phyloP scores from a whole-genome alignment of 2,113 vertebrate genomes.

The Gnathonemus longibarbis region DNA sequence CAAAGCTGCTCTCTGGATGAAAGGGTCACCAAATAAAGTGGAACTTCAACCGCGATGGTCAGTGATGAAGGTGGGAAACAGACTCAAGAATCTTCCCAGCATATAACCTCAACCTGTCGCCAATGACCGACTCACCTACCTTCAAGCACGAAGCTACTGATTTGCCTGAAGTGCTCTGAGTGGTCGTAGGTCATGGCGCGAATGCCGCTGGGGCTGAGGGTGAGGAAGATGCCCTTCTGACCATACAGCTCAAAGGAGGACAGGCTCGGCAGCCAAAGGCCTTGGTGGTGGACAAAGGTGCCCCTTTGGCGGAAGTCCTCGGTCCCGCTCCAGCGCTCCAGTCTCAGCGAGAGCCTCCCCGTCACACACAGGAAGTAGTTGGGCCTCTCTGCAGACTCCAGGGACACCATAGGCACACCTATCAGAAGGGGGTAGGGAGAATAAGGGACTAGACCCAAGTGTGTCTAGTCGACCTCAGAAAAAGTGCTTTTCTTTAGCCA shows the following conservation, averaged over 20 bases:
- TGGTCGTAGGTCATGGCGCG: constrained; percentile 75
- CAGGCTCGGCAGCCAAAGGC: constrained; percentile 77
- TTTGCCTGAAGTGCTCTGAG: constrained; percentile 76
- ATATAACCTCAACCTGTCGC: neutral
- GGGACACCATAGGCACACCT: constrained; percentile 78
- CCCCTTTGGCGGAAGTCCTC: constrained; percentile 67
- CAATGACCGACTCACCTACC: neutral
- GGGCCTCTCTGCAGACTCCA: constrained; percentile 92
- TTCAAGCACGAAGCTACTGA: constrained; percentile 84
- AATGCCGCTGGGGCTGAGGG: constrained; percentile 61
- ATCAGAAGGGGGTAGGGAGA: constrained; percentile 1
- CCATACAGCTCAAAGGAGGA: constrained; percentile 79
- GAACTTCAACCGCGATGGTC: neutral
- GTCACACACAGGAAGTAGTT: constrained; percentile 84
- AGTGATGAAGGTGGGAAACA: neutral
- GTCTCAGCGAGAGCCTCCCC: constrained; percentile 54
- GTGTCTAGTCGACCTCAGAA: neutral
- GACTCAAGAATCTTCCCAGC: neutral
- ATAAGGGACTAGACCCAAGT: neutral
- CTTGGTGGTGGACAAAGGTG: constrained; percentile 87
- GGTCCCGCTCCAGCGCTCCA: constrained; percentile 76
- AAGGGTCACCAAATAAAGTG: neutral
- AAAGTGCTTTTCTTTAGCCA: neutral
- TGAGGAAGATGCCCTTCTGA: constrained; percentile 82
- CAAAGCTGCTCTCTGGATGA: constrained; percentile 72